A percentile compares a stretch with the other conserved stretches of the same genome.
phyloP scores from a whole-genome alignment of 1,140 invertebrate genomes.

The Heliconius hermathena region DNA sequence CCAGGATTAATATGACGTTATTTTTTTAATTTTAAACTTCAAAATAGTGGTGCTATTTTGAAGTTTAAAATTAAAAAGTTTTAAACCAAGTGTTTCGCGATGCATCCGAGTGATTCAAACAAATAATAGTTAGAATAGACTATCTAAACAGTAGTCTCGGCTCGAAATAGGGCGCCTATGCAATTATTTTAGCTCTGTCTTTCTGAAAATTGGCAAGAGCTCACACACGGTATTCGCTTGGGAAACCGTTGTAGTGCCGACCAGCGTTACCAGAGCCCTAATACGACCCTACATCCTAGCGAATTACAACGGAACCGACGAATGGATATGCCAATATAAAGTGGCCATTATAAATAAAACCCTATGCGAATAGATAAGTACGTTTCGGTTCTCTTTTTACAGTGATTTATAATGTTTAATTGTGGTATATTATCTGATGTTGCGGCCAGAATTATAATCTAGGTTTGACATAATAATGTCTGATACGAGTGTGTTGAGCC shows the following conservation, averaged over 20 bases:
- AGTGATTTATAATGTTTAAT: conserved; percentile 35
- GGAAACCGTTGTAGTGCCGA: conserved; percentile 70
- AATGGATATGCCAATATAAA: conserved; percentile 56
- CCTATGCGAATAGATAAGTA: conserved; percentile 72
- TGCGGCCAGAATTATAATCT: conserved; percentile 41
- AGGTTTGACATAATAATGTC: conserved; percentile 33
- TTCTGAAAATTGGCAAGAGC: conserved; percentile 81
- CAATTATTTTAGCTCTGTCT: conserved; percentile 81
- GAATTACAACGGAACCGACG: conserved; percentile 4
- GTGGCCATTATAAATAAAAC: conserved; percentile 72
- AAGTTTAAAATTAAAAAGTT: too few species aligned
- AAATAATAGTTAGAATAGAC: conserved; percentile 78
- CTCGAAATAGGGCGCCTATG: conserved; percentile 80
- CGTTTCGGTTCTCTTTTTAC: conserved; percentile 35
- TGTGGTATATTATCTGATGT: conserved; percentile 24
- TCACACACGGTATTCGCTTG: conserved; percentile 78
- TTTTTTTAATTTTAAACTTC: neutral
- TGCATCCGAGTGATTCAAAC: conserved; percentile 39
- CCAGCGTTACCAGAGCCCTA: conserved; percentile 57
- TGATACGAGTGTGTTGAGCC: conserved; percentile 11
- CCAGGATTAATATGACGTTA: neutral
- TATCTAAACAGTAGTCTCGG: conserved; percentile 70
- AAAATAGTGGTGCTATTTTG: too few species aligned
- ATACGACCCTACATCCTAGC: conserved; percentile 43
- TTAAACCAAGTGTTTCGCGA: conserved; percentile 9